Conservation (phyloP, 1,140 invertebrate genomes). For the Himalopsyche phryganea region DNA sequence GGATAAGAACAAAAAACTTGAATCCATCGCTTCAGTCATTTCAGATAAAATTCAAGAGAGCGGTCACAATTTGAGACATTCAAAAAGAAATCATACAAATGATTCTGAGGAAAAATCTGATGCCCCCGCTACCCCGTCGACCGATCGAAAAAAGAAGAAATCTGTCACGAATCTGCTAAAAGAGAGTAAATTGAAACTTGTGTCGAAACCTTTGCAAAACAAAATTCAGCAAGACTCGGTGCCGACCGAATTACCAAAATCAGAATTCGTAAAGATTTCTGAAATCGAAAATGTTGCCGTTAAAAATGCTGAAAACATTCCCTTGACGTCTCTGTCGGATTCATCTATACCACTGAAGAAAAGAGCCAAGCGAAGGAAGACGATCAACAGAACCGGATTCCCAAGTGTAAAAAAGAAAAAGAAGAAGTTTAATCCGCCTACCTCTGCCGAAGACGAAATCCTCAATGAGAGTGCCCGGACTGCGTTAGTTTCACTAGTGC, state of each 20-base stretch:
- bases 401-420: slow-evolving; percentile 82
- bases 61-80: slow-evolving; percentile 49
- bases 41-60: slow-evolving; percentile 52
- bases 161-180: slow-evolving; percentile 21
- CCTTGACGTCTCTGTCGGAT: slow-evolving; percentile 25
- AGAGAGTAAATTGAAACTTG: slow-evolving; percentile 28
- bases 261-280: slow-evolving; percentile 16
- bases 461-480: slow-evolving; percentile 36
- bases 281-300: slow-evolving; percentile 39
- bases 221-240: slow-evolving; percentile 9
- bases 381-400: slow-evolving; percentile 82
- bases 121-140: slow-evolving; percentile 24
- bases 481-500: slow-evolving; percentile 41
- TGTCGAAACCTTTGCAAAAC: slow-evolving; percentile 14
- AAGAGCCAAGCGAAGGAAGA: slow-evolving; percentile 68
- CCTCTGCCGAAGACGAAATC: slow-evolving; percentile 13
- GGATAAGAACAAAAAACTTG: slow-evolving; percentile 43
- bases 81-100: slow-evolving; percentile 45
- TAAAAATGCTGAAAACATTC: slow-evolving; percentile 29
- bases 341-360: slow-evolving; percentile 52
- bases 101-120: slow-evolving; percentile 39
- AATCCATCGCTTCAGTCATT: slow-evolving; percentile 49
- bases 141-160: slow-evolving; percentile 48
- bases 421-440: slow-evolving; percentile 54
- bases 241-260: slow-evolving; percentile 5